phyloP scores from a whole-genome alignment of 2,113 vertebrate species.

The Toxotes jaculatrix region DNA sequence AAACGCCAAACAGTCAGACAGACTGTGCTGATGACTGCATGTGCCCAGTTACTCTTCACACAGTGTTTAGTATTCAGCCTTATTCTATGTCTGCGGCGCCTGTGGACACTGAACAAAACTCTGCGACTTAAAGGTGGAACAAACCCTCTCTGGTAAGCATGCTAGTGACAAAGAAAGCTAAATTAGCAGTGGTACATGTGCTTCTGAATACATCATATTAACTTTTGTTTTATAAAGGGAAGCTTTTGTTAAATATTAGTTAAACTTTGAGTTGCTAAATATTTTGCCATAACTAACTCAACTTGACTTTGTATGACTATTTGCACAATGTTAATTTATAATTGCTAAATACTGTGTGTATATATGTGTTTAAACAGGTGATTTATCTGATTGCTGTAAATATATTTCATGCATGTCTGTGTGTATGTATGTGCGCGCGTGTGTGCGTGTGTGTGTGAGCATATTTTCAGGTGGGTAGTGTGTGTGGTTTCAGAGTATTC shows the following conservation, averaged over 20 bases:
- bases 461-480: constrained; percentile 35
- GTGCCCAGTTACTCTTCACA: constrained; percentile 5
- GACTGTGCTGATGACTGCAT: constrained; percentile 5
- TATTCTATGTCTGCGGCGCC: constrained; percentile 11
- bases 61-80: constrained; percentile 27
- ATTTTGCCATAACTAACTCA: constrained; percentile 43
- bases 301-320: constrained; percentile 65
- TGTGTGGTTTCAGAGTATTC: constrained; percentile 38
- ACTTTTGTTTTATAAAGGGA: constrained; percentile 16
- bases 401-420: constrained; percentile 37
- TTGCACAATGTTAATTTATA: constrained; percentile 81
- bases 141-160: constrained; percentile 32
- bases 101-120: constrained; percentile 58
- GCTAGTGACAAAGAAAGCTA: constrained; percentile 19
- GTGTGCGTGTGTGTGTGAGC: background rate
- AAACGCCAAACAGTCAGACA: background rate
- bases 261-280: constrained; percentile 37
- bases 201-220: constrained; percentile 26
- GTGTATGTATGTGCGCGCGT: constrained; percentile 21
- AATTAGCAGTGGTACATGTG: constrained; percentile 40
- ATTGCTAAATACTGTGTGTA: constrained; percentile 61
- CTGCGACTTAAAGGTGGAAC: constrained; percentile 38
- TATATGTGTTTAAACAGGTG: constrained; percentile 49
- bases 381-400: constrained; percentile 65
- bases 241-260: background rate